These are phyloP conservation scores for Anas capensis DNA, from an alignment of 2,797 vertebrate genomes.

Conservation along the genomic window DNA sequence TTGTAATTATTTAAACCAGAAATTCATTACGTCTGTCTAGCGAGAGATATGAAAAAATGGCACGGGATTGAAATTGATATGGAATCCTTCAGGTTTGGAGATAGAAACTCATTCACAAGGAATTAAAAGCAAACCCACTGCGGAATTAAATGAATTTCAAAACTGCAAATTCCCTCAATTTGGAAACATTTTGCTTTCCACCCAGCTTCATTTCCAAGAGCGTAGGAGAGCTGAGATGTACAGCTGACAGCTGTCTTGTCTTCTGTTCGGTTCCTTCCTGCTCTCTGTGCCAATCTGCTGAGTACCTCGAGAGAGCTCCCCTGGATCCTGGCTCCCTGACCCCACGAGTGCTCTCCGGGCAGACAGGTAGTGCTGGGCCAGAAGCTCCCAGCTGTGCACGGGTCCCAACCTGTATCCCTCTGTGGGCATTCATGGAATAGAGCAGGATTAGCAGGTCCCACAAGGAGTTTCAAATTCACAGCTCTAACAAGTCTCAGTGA, in stretches of 20 bases:
- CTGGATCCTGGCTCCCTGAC: neutral
- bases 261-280: constrained; percentile 9
- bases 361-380: neutral
- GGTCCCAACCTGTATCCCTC: neutral
- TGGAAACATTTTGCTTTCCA: constrained; percentile 58
- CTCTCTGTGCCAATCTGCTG: neutral
- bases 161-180: constrained; percentile 44
- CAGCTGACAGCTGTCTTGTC: constrained; percentile 69
- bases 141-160: constrained; percentile 53
- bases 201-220: constrained; percentile 55
- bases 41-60: constrained; percentile 39
- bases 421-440: neutral
- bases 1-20: constrained; percentile 38
- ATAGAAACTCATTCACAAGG: constrained; percentile 38
- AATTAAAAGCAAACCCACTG: constrained; percentile 53
- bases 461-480: neutral
- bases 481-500: neutral
- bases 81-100: constrained; percentile 58
- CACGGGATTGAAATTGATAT: constrained; percentile 45
- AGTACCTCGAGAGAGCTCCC: neutral
- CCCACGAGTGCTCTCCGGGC: neutral
- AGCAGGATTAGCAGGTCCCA: neutral
- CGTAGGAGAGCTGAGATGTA: constrained; percentile 10
- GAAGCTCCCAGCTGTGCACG: neutral
- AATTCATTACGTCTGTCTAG: constrained; percentile 42